Evolutionary conservation across 2,888 invertebrate genomes (phyloP), one percentile per base, ranked within the genome.

Genomic region (Morinoia aosen): DNA sequence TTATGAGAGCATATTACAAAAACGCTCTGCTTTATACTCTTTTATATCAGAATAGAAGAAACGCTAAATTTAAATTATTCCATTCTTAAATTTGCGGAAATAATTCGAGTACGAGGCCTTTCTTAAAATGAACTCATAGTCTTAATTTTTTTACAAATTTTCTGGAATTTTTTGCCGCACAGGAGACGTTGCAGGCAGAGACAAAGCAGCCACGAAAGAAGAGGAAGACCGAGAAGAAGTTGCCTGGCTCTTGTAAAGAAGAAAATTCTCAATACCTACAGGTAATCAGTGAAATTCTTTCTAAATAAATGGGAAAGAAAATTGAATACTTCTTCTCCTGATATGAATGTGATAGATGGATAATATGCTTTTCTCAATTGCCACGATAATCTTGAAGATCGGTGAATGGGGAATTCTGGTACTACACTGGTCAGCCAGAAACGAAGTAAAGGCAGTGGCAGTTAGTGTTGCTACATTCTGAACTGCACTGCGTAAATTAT

Each of bases 191-290:
- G 11, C 12, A 90, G 19, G 90, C 90, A 8, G 90, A 90, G 90
- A 40, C 14, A 0, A 48, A 90, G 90, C 90, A 0, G 19, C 90
- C 90, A 0, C 90, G 40, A 39, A 90, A 90, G 19, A 90, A 90
- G 40, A 90, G 48, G 39, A 90, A 90, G 40, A 48, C 90, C 10
- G 90, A 39, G 11, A 39, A 90, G 11, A 48, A 39, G 0, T 90
- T 40, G 14, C 39, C 90, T 90, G 19, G 8, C 90, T 90, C 90
- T 39, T 90, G 40, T 90, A 39, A 90, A 39, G 90, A 90, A 90
- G 90, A 90, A 90, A 90, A 40, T 90, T 90, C 90, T 40, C 90
- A 90, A 90, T 90, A 90, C 19, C 39, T 90, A 33, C 90, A 40
- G 48, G 90, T 90, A 40, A 90, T 90, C 39, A 90, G 39, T 39